phyloP scores from a whole-genome alignment of 2,113 vertebrate genomes.

The Antechinus flavipes region DNA sequence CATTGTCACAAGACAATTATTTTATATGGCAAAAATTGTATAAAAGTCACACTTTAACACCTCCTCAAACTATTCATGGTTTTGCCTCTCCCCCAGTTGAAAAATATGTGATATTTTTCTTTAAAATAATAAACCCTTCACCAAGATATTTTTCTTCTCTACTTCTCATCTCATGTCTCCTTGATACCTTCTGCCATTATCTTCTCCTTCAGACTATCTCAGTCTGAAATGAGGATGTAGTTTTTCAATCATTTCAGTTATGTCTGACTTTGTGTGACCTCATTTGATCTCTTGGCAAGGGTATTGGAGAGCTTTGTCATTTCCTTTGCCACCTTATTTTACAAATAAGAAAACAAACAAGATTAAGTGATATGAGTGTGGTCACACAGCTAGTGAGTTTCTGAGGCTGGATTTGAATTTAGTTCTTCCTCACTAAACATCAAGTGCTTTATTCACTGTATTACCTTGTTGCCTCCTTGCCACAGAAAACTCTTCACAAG shows the following conservation, averaged over 20 bases:
- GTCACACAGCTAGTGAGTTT: too few relatives aligned
- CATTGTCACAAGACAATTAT: neutral
- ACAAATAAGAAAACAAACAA: too few relatives aligned
- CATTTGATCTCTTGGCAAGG: too few relatives aligned
- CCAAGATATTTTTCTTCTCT: neutral
- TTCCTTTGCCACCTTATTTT: too few relatives aligned
- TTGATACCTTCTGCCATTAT: neutral
- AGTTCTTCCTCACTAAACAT: too few relatives aligned
- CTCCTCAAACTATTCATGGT: neutral
- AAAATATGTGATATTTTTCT: neutral
- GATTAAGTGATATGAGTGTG: too few relatives aligned
- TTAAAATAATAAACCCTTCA: neutral
- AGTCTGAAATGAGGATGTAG: neutral
- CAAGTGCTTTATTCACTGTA: too few relatives aligned
- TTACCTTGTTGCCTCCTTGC: neutral
- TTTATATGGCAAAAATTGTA: neutral
- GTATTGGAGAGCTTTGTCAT: too few relatives aligned
- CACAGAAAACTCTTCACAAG: neutral
- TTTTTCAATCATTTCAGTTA: neutral
- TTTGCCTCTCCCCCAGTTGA: neutral
- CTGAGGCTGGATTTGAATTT: too few relatives aligned
- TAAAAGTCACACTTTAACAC: neutral
- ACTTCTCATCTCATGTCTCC: neutral
- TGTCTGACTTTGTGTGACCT: too few relatives aligned
- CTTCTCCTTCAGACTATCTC: neutral